These are phyloP conservation scores for Mesembrinibis cayennensis DNA, from an alignment of 2,113 vertebrate species.

Conservation along the genomic window DNA sequence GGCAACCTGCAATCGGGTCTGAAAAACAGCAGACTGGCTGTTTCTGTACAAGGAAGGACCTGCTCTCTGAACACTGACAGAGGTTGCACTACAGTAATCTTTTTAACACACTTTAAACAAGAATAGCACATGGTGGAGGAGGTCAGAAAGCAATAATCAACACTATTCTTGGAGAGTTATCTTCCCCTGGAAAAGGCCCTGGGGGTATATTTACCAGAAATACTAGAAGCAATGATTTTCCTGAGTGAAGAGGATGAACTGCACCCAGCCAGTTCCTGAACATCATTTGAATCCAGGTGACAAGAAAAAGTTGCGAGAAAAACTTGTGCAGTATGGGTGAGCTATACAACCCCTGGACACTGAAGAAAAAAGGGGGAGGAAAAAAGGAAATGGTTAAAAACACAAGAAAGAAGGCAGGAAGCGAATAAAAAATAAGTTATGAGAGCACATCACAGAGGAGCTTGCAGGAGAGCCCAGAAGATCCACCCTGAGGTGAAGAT, in stretches of 20 bases:
- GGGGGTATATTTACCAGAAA: not conserved
- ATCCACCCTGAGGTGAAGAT: not conserved
- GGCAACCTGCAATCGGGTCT: not conserved
- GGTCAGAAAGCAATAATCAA: not conserved
- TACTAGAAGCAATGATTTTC: not conserved
- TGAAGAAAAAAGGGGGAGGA: not conserved
- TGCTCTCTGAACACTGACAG: not conserved
- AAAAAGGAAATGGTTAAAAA: not conserved
- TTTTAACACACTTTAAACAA: not conserved
- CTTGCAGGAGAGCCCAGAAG: not conserved
- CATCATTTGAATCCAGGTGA: not conserved
- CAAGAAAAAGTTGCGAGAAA: not conserved
- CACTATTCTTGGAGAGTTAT: not conserved
- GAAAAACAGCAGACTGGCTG: not conserved
- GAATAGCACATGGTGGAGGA: not conserved
- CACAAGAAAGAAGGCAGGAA: not conserved
- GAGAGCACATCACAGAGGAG: not conserved
- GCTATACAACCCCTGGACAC: not conserved
- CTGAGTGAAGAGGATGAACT: not conserved
- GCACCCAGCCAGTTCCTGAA: not conserved
- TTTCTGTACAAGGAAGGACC: not conserved
- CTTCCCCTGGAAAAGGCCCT: not conserved
- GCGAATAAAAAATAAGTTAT: not conserved
- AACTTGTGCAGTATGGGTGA: rapidly evolving
- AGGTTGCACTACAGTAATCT: not conserved